Evolutionary conservation across 2,888 invertebrate genomes (phyloP).

Genomic region (Cactoblastis cactorum): DNA sequence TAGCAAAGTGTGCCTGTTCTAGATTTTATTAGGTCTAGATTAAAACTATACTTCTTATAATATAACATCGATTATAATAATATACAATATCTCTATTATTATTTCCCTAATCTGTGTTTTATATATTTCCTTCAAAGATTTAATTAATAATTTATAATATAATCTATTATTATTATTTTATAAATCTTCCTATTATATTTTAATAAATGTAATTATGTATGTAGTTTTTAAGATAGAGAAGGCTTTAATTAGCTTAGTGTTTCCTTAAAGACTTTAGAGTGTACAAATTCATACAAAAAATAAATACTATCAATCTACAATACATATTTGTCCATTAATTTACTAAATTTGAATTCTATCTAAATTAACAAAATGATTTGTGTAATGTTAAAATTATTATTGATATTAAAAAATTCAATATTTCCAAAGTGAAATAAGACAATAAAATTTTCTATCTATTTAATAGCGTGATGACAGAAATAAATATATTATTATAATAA

Average conservation of each 20-base stretch:
- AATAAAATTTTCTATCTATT: constrained; percentile 1
- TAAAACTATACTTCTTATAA: constrained; percentile 7
- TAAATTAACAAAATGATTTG: no score
- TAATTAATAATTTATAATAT: no score
- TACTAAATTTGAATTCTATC: background rate
- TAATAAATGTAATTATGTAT: constrained; percentile 18
- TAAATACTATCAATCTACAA: background rate
- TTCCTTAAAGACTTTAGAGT: constrained; percentile 71
- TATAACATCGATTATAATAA: background rate
- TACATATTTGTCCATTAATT: constrained; percentile 4
- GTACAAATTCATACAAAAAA: constrained; percentile 49
- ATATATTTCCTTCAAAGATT: no score
- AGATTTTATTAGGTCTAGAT: constrained; percentile 31
- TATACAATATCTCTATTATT: background rate
- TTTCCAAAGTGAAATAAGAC: background rate
- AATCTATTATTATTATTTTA: background rate
- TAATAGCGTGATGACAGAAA: background rate
- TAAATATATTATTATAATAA: constrained; percentile 11
- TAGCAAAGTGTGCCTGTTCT: constrained; percentile 63
- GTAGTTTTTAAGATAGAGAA: constrained; percentile 61
- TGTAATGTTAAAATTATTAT: no score
- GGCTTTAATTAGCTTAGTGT: constrained; percentile 76
- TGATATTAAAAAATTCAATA: no score
- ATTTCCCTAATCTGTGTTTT: no score
- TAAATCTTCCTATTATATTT: background rate